Base-by-base conservation (phyloP, 2,797 vertebrate genomes). In the Girardinus metallicus region DNA sequence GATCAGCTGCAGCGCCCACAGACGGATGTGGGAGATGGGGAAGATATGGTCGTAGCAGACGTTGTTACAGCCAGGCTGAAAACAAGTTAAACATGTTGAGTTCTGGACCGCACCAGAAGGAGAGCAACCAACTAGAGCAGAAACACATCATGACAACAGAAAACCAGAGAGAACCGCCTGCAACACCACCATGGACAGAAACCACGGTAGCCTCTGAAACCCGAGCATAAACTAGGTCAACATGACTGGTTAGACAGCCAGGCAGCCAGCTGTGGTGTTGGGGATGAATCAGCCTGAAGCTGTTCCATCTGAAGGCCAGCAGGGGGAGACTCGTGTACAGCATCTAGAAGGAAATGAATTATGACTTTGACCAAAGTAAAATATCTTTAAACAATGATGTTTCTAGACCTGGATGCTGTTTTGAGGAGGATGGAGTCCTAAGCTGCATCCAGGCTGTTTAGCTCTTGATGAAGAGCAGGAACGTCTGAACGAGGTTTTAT, bases 1-100 rank as follows among this genome's bases (percentile, higher is more conserved):
- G 93, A 99, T 99, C 80, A 99, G 97, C 95, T 99, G 98, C 91
- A 99, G 92, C 0, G 98, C 97, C 98, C 98, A 99, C 72, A 99
- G 96, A 36, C 97, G 97, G 94, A 98, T 97, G 74, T 99, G 98
- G 82, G 98, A 99, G 92, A 99, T 90, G 0, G 98, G 98, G 93
- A 99, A 99, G 93, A 97, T 96, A 86, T 95, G 88, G 79, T 99
- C 97, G 0, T 88, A 99, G 93, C 98, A 99, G 75, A 98, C 96
- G 0, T 97, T 99, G 88, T 87, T 90, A 71, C 98, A 99, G 82
- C 98, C 98, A 0, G 97, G 97, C 93, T 96, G 89, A 5, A 81
- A 85, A 83, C 18, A 74, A 83, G 68, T 2, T 4, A 57, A 11
- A 62, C 0, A 41, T 4, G 29, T 41, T 62, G 26, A 29, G 7